These are phyloP conservation scores for Salvelinus sp. DNA, from an alignment of 2,113 vertebrate species.

Conservation along the genomic window DNA sequence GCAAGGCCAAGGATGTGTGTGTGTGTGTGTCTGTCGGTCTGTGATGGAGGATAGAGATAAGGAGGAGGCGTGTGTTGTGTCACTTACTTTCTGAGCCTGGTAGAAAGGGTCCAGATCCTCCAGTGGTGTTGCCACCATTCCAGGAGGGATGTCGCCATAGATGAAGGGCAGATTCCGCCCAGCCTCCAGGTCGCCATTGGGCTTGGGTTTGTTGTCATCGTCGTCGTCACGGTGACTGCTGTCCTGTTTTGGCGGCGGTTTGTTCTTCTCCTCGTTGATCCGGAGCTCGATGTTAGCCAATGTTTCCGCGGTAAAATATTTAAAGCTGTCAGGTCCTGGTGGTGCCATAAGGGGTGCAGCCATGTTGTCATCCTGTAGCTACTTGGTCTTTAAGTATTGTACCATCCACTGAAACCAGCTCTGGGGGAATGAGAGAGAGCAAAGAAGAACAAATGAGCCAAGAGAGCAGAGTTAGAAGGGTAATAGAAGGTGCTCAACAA, in stretches of 20 bases:
- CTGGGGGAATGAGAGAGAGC: constrained; percentile 54
- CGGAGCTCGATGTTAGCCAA: constrained; percentile 95
- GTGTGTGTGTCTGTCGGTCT: neutral
- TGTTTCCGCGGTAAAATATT: constrained; percentile 90
- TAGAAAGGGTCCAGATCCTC: constrained; percentile 98
- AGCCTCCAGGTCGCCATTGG: constrained; percentile 96
- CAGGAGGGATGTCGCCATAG: constrained; percentile 91
- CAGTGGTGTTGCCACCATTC: constrained; percentile 86
- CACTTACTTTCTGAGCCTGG: constrained; percentile 88
- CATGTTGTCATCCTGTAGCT: constrained; percentile 99
- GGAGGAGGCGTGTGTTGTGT: neutral
- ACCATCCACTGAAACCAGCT: constrained; percentile 81
- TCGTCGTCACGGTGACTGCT: constrained; percentile 96
- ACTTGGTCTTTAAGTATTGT: constrained; percentile 82
- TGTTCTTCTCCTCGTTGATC: constrained; percentile 89
- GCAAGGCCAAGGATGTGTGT: neutral
- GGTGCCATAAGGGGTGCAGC: constrained; percentile 91
- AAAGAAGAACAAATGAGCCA: no score
- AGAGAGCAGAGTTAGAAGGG: no score
- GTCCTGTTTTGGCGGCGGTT: constrained; percentile 92
- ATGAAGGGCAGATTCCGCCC: constrained; percentile 96
- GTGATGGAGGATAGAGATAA: neutral
- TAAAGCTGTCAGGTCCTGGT: constrained; percentile 98
- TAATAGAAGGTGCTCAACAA: no score
- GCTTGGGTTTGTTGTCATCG: constrained; percentile 89